Base-by-base conservation (phyloP, 2,797 vertebrate species). In the Myotis pilosus region DNA sequence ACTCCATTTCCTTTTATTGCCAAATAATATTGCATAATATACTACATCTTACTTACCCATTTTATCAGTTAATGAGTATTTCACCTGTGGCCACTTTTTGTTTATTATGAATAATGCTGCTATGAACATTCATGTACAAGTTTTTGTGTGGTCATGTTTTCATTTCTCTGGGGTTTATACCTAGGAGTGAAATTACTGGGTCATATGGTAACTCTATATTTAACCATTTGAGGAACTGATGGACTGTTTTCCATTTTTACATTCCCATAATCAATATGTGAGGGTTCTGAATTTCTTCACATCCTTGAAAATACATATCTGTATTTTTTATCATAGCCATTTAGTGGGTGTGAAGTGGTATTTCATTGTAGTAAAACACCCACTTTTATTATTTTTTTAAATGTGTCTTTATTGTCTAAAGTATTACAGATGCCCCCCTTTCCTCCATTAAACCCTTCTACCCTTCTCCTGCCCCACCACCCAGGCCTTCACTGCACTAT, bases 221-320 rank as follows among this genome's bases (percentile, higher is more conserved):
- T 47, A 85, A 53, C 15, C 30, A 44, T 47, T 38, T 79, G 41
- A 71, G 36, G 17, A 85, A 85, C 19, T 79, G 13, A 17, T 23
- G 72, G 7, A 81, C 5, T 87, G 12, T 72, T 91, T 95, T 92
- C 49, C 62, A 95, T 36, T 92, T 78, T 92, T 66, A 81, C 1
- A 62, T 74, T 68, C 69, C 55, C 55, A 79, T 6, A 25, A 30
- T 25, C 30, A 86, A 55, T 60, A 23, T 69, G 33, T 84, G 15
- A 92, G 11, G 13, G 30, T 68, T 92, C n/a, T 51, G 1, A 53
- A 66, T 76, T 64, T 87, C 89, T 81, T 83, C 57, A 86, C 19
- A 57, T 22, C 16, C 7, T 92, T 23, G 28, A 76, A 49, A 95
- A 44, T 75, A 81, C 36, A 76, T 53, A 62, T 41, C 69, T 64